phyloP scores from a whole-genome alignment of 1,140 invertebrate species.

The Linepithema humile region DNA sequence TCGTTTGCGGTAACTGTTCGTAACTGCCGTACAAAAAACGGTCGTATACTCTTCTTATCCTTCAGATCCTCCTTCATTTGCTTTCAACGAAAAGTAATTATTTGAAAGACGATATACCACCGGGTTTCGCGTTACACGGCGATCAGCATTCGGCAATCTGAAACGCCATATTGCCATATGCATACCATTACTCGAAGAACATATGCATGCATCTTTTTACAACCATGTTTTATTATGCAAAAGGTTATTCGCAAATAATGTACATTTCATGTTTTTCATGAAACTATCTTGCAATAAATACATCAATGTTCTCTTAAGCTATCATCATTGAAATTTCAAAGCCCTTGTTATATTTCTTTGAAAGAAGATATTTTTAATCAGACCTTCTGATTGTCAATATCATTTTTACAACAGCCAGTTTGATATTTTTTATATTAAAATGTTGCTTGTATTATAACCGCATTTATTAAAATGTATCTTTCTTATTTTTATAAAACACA shows the following conservation, averaged over 20 bases:
- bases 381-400: too few relatives aligned
- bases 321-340: neutral
- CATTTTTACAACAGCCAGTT: too few relatives aligned
- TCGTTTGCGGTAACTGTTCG: slow-evolving; percentile 26
- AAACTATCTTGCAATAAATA: neutral
- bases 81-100: slow-evolving; percentile 61
- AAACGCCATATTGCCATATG: neutral
- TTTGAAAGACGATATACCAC: slow-evolving; percentile 44
- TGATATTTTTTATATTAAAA: too few relatives aligned
- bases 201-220: slow-evolving; percentile 3
- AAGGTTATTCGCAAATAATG: neutral
- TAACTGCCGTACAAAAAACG: slow-evolving; percentile 15
- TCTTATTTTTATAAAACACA: too few relatives aligned
- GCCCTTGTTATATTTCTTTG: neutral
- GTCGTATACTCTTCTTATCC: slow-evolving; percentile 17
- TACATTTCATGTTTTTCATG: slow-evolving; percentile 25
- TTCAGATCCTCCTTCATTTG: slow-evolving; percentile 47
- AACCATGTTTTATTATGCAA: slow-evolving; percentile 28
- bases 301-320: neutral
- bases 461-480: too few relatives aligned
- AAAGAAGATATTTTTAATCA: neutral
- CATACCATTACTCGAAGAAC: slow-evolving; percentile 14
- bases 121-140: slow-evolving; percentile 45
- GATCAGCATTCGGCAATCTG: slow-evolving; percentile 1
- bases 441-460: too few relatives aligned